Base-by-base conservation (phyloP, 2,888 invertebrate genomes). In the Hirtodrosophila histrioides region DNA sequence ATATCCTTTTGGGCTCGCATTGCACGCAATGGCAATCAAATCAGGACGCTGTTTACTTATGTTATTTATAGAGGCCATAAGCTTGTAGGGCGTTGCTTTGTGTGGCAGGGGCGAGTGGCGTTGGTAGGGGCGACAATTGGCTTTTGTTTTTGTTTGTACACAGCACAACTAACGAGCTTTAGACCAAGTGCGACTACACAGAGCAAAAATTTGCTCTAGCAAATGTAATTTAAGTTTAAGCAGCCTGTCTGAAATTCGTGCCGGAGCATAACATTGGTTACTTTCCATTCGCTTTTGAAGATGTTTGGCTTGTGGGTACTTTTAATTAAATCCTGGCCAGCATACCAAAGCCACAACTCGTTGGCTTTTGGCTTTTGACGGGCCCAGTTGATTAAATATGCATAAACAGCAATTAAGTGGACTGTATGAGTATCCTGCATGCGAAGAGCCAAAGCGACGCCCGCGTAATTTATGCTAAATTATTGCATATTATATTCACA, bases 381-480 rank as follows among this genome's bases (percentile, higher is more conserved):
- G 9, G 3, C n/a, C 35, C 45, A 49, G 31, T 66, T 79, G 67
- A 85, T 82, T 72, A 82, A 77, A 79, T 82, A 77, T 82, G 75
- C 82, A 85, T 74, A 78, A 76, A 57, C 57, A 78, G 82, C 74
- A 81, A 81, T 81, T 84, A 81, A 57, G 65, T 63, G 50, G 46
- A 75, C 69, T 65, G 61, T 50, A 23, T 6, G 37, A n/a, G 41
- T 45, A 57, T 36, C 31, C 40, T 44, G 50, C 49, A 17, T 17
- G 17, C 17, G 17, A 17, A 17, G 17, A 17, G 17, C 17, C 17
- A 17, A 17, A 17, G 17, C 17, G 17, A 27, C 5, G 27, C 6
- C 51, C 37, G 24, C 72, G 43, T 58, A 86, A 80, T 80, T 83
- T 86, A 83, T 83, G 86, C 67, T 54, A 78, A 83, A 58, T 80